phyloP scores from a whole-genome alignment of 2,888 invertebrate species.

The Aricia artaxerxes region DNA sequence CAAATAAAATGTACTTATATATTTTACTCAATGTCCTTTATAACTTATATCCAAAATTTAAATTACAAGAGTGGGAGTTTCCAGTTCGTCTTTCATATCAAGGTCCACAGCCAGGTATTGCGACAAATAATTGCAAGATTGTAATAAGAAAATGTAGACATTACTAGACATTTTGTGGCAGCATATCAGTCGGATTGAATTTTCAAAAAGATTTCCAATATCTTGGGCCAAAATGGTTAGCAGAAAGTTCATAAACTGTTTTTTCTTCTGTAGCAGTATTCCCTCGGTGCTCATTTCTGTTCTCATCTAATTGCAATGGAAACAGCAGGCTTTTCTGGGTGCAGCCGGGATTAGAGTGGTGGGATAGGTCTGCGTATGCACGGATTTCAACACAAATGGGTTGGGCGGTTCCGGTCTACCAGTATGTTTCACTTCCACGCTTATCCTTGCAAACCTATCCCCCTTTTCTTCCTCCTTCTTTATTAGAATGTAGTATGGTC shows the following conservation, averaged over 20 bases:
- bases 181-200: constrained; percentile 51
- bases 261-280: constrained; percentile 41
- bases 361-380: constrained; percentile 68
- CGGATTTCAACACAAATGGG: constrained; percentile 62
- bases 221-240: constrained; percentile 54
- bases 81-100: constrained; percentile 36
- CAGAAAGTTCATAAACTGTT: constrained; percentile 51
- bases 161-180: constrained; percentile 59
- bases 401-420: constrained; percentile 53
- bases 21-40: not conserved
- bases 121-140: constrained; percentile 52
- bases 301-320: constrained; percentile 57
- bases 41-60: not conserved
- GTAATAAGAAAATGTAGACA: constrained; percentile 57
- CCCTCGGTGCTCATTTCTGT: constrained; percentile 37
- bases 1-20: no score
- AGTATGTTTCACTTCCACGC: constrained; percentile 66
- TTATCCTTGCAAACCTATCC: constrained; percentile 64
- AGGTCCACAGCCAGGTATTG: constrained; percentile 50
- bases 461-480: constrained; percentile 73
- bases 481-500: constrained; percentile 65
- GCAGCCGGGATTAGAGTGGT: constrained; percentile 62
- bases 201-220: constrained; percentile 52
- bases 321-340: constrained; percentile 64
- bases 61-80: constrained; percentile 6